These are phyloP conservation scores for Danaus melanippus DNA, from an alignment of 1,140 invertebrate genomes.

Conservation along the genomic window DNA sequence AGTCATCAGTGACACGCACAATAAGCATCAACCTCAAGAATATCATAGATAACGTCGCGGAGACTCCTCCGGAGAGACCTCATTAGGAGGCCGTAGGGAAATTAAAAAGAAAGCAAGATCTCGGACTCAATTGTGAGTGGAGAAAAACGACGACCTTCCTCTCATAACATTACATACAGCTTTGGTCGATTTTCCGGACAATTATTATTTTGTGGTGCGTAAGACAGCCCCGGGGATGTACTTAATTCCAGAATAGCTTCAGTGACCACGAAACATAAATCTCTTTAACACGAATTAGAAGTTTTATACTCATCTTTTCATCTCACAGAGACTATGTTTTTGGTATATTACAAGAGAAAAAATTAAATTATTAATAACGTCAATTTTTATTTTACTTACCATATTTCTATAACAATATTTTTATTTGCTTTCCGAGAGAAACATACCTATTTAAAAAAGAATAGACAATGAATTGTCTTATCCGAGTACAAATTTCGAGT, in stretches of 20 bases:
- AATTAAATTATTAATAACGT: slow-evolving; percentile 3
- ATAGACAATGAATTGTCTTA: slow-evolving; percentile 24
- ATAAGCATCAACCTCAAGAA: slow-evolving; percentile 72
- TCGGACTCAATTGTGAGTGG: slow-evolving; percentile 67
- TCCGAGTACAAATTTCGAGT: slow-evolving; percentile 57
- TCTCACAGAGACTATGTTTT: slow-evolving; percentile 9
- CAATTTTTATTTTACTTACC: slow-evolving; percentile 1
- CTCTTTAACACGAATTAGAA: slow-evolving; percentile 4
- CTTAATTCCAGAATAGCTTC: slow-evolving; percentile 40
- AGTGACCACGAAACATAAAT: slow-evolving; percentile 20
- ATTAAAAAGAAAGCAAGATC: slow-evolving; percentile 73
- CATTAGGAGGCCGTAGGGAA: slow-evolving; percentile 72
- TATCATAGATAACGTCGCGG: slow-evolving; percentile 69
- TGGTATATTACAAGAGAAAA: slow-evolving; percentile 9
- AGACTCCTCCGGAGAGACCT: slow-evolving; percentile 55
- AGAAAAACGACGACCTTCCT: slow-evolving; percentile 62
- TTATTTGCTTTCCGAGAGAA: not conserved
- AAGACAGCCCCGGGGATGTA: slow-evolving; percentile 57
- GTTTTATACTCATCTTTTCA: not conserved
- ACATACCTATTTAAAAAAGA: not conserved
- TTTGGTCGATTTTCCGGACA: slow-evolving; percentile 69
- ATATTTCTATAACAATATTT: no score
- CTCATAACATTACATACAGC: slow-evolving; percentile 72
- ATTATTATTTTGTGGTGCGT: slow-evolving; percentile 73
- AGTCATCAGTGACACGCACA: slow-evolving; percentile 72